phyloP scores from a whole-genome alignment of 1,140 invertebrate species.

The Brachionus koreanus region DNA sequence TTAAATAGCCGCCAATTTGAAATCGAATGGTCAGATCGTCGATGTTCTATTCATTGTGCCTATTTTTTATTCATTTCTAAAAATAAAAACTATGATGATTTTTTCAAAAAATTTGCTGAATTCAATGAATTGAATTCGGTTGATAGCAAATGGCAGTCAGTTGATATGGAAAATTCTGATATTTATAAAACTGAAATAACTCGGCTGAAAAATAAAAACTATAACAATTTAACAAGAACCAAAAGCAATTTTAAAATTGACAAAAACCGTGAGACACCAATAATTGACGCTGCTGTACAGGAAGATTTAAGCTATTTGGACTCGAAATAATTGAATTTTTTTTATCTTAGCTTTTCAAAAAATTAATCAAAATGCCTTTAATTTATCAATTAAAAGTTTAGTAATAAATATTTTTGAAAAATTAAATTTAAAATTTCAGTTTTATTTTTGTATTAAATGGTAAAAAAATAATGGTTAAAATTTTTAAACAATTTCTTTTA shows the following conservation, averaged over 20 bases:
- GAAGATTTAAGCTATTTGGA: neutral
- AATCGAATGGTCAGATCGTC: slow-evolving; percentile 49
- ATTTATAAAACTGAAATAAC: neutral
- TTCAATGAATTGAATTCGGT: neutral
- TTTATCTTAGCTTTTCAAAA: neutral
- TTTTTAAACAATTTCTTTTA: no score
- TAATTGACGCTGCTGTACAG: neutral
- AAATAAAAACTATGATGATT: neutral
- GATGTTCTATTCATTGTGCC: slow-evolving; percentile 46
- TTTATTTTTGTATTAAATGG: no score
- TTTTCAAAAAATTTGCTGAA: neutral
- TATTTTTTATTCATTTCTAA: slow-evolving; percentile 48
- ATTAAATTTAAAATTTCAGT: no score
- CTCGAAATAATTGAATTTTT: neutral
- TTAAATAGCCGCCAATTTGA: slow-evolving; percentile 47
- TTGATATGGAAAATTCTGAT: neutral
- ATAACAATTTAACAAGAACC: neutral
- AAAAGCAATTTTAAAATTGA: neutral
- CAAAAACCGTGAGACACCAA: neutral
- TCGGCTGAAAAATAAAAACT: neutral
- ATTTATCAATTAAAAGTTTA: neutral
- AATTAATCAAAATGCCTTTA: neutral
- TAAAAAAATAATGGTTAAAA: no score
- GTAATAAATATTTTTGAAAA: neutral
- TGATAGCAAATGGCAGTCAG: neutral